phyloP scores from a whole-genome alignment of 2,888 invertebrate species.

The Chouioia cunea region DNA sequence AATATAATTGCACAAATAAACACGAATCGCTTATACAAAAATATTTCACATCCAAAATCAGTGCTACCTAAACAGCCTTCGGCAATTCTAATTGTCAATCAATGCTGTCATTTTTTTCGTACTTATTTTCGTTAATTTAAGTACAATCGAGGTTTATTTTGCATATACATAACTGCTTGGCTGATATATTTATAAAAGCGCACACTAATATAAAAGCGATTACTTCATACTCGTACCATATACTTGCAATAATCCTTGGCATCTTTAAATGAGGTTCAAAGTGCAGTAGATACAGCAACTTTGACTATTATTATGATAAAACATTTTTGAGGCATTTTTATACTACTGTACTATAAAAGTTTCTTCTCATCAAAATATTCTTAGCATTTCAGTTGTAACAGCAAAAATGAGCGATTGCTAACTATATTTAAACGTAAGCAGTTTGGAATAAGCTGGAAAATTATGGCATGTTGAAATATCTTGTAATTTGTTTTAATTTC shows the following conservation, averaged over 20 bases:
- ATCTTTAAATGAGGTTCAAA: conserved; percentile 4
- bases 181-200: conserved; percentile 27
- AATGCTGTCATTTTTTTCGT: conserved; percentile 24
- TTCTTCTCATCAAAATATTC: no score
- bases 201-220: conserved; percentile 36
- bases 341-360: no score
- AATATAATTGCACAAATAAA: conserved; percentile 42
- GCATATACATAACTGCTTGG: conserved; percentile 16
- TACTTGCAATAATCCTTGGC: conserved; percentile 18
- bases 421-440: no score
- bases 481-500: no score
- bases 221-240: conserved; percentile 14
- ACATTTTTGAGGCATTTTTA: no score
- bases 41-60: conserved; percentile 53
- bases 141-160: conserved; percentile 40
- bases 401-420: no score
- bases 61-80: conserved; percentile 36
- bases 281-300: no score
- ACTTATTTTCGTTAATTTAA: conserved; percentile 39
- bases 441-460: no score
- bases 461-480: no score
- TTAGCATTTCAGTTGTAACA: no score
- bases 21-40: conserved; percentile 54
- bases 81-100: conserved; percentile 31
- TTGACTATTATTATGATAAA: no score